These are phyloP conservation scores for Lethenteron reissneri DNA, from an alignment of 2,113 vertebrate genomes.

Conservation along the genomic window DNA sequence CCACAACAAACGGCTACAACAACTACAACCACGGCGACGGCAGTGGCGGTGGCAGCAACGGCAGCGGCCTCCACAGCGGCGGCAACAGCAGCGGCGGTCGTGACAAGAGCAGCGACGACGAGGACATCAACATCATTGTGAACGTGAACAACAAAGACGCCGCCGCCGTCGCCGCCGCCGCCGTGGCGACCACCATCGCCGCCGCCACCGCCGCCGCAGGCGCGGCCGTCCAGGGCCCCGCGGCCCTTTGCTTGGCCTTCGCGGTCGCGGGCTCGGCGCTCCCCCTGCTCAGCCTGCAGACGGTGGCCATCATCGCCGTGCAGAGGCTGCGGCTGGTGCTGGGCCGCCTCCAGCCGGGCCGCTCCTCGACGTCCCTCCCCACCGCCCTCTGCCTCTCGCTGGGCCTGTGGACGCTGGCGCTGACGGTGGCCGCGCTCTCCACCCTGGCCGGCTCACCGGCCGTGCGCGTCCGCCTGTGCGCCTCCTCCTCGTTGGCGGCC, in stretches of 20 bases:
- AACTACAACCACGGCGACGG: no score
- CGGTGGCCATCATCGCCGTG: constrained; percentile 67
- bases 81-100: no score
- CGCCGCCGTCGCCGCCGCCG: background rate
- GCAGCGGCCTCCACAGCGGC: no score
- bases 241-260: constrained; percentile 70
- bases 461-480: background rate
- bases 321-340: constrained; percentile 72
- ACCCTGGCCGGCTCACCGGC: constrained; percentile 23
- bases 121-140: no score
- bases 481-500: background rate
- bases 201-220: constrained; percentile 22
- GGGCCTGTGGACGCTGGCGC: constrained; percentile 66
- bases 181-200: background rate
- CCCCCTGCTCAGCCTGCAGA: constrained; percentile 90
- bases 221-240: constrained; percentile 24
- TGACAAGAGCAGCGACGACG: no score
- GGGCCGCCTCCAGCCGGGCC: constrained; percentile 19
- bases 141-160: no score
- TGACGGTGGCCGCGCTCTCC: constrained; percentile 58
- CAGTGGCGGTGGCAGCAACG: no score
- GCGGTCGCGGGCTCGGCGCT: constrained; percentile 70
- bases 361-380: constrained; percentile 33
- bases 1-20: no score
- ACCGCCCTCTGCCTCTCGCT: constrained; percentile 53